phyloP scores from a whole-genome alignment of 2,888 invertebrate species.

The Hydriomena furcata region DNA sequence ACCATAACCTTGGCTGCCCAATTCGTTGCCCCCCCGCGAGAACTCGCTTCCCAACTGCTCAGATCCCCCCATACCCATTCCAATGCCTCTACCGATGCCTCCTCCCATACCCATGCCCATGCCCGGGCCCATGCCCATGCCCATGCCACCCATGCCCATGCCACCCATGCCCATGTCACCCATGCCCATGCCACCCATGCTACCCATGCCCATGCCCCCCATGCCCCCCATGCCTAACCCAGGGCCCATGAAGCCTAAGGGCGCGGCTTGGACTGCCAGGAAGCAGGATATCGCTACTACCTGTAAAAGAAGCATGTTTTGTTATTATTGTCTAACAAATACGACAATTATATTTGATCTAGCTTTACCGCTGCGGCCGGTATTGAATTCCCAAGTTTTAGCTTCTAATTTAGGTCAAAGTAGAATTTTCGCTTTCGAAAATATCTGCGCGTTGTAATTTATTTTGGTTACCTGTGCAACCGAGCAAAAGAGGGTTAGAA shows the following conservation, averaged over 20 bases:
- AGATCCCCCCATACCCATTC: not conserved
- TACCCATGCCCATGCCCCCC: not conserved
- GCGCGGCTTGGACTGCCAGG: conserved; percentile 13
- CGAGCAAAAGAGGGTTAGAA: too few relatives aligned
- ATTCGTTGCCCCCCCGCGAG: conserved; percentile 1
- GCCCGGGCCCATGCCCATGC: not conserved
- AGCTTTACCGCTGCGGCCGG: too few relatives aligned
- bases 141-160: not conserved
- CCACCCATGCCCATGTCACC: not conserved
- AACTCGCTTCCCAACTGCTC: conserved; percentile 7
- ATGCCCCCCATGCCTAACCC: not conserved
- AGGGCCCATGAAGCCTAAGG: not conserved
- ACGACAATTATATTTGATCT: too few relatives aligned
- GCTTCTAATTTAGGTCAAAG: too few relatives aligned
- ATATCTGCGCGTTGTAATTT: too few relatives aligned
- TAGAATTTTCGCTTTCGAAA: too few relatives aligned
- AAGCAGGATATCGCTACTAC: conserved; percentile 11
- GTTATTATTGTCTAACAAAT: too few relatives aligned
- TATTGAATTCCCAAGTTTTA: too few relatives aligned
- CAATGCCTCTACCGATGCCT: not conserved
- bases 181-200: not conserved
- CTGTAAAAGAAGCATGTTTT: not conserved
- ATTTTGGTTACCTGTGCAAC: too few relatives aligned
- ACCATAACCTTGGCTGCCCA: not conserved
- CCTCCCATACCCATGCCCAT: not conserved